phyloP scores from a whole-genome alignment of 2,113 vertebrate species.

The Elaphurus davidianus region DNA sequence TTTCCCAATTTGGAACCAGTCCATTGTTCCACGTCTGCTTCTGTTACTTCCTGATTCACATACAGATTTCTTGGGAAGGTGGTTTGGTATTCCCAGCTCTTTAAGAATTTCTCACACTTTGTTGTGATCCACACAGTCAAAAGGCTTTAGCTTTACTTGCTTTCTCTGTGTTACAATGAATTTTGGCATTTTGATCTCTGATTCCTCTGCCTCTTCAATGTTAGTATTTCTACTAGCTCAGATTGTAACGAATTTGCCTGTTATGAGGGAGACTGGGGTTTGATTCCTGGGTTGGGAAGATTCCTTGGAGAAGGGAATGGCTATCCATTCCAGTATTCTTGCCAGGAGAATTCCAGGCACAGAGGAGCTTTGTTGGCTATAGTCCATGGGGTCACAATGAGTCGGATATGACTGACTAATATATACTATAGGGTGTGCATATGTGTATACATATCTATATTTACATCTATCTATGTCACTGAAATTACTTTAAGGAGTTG shows the following conservation, averaged over 20 bases:
- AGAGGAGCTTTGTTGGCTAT: fast-evolving
- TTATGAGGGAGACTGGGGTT: not conserved
- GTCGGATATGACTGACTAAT: not conserved
- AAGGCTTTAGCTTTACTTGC: not conserved
- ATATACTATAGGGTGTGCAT: not conserved
- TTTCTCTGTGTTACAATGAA: not conserved
- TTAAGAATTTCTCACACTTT: not conserved
- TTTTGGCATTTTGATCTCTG: not conserved
- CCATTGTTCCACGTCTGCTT: not conserved
- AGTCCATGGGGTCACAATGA: not conserved
- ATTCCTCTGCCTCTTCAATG: not conserved
- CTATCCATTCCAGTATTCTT: not conserved
- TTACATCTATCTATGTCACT: not conserved
- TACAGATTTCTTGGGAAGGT: not conserved
- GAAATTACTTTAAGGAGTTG: not conserved
- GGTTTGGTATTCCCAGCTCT: not conserved
- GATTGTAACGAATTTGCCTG: not conserved
- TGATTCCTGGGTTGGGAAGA: not conserved
- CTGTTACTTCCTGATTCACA: not conserved
- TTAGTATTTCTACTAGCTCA: not conserved
- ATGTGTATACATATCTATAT: not conserved
- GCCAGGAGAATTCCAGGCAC: not conserved
- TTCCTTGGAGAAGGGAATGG: not conserved
- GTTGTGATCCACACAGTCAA: not conserved
- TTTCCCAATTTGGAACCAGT: not conserved